These are phyloP conservation scores for Gymnothorax reevesii DNA, from an alignment of 2,797 vertebrate genomes.

Conservation along the genomic window DNA sequence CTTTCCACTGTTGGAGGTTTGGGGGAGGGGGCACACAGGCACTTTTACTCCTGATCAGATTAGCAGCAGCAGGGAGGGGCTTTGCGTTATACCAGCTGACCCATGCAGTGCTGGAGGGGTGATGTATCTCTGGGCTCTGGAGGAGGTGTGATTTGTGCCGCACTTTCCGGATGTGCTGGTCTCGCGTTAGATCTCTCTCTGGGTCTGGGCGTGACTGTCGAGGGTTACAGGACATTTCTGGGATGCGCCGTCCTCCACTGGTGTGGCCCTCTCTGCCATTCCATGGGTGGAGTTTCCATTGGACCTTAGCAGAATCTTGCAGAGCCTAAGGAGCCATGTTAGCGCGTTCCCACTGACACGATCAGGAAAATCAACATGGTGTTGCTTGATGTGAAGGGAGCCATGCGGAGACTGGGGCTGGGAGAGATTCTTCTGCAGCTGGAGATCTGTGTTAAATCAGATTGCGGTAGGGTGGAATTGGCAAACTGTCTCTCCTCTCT, in stretches of 20 bases:
- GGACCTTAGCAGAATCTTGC: too few species aligned
- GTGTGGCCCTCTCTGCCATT: not conserved
- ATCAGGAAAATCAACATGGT: not conserved
- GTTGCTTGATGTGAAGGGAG: conserved; percentile 11
- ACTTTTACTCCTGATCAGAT: conserved; percentile 20
- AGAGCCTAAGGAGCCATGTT: too few species aligned
- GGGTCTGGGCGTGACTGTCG: too few species aligned
- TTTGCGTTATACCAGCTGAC: not conserved
- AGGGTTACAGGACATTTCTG: too few species aligned
- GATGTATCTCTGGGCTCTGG: not conserved
- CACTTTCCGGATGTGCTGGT: not conserved
- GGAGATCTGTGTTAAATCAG: conserved; percentile 36
- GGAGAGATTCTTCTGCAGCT: conserved; percentile 30
- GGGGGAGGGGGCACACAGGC: not conserved
- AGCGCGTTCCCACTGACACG: not conserved
- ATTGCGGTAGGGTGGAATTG: conserved; percentile 25
- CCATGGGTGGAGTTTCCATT: too few species aligned
- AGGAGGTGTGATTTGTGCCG: not conserved
- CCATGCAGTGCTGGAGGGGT: not conserved
- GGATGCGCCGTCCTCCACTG: not conserved
- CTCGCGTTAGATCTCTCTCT: too few species aligned
- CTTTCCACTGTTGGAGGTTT: not conserved
- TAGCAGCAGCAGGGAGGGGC: not conserved
- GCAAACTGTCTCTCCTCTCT: conserved; percentile 41
- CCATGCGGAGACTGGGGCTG: conserved; percentile 6